phyloP scores from a whole-genome alignment of 2,113 vertebrate genomes.

The Notarius lentiginosus region DNA sequence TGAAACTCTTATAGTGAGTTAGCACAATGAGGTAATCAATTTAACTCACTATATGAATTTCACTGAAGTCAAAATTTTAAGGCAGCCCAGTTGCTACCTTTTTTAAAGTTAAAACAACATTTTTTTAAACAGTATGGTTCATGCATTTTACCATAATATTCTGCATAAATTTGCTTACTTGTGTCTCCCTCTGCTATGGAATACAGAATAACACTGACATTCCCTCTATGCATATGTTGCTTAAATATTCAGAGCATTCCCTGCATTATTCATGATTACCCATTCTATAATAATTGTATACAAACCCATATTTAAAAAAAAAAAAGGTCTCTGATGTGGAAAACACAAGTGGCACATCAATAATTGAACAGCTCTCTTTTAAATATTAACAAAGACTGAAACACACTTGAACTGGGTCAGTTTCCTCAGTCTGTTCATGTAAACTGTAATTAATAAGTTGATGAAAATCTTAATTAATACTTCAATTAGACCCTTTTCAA shows the following conservation, averaged over 20 bases:
- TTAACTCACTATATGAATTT: no score
- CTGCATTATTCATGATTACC: constrained; percentile 26
- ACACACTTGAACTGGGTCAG: constrained; percentile 46
- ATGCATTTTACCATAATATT: background rate
- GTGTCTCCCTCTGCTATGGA: background rate
- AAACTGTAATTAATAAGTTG: background rate
- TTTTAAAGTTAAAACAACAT: no score
- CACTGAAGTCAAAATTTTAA: no score
- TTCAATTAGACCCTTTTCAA: background rate
- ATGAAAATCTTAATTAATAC: background rate
- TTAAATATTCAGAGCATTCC: constrained; percentile 12
- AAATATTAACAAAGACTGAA: constrained; percentile 64
- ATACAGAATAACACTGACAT: background rate
- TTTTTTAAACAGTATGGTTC: no score
- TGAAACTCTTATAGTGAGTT: no score
- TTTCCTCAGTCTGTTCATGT: constrained; percentile 28
- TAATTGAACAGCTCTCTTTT: constrained; percentile 54
- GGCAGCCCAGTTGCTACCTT: no score
- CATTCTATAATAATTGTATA: constrained; percentile 55
- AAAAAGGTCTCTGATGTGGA: constrained; percentile 47
- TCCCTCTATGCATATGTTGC: background rate
- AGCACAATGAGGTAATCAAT: no score
- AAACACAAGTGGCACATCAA: constrained; percentile 55
- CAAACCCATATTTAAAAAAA: constrained; percentile 51
- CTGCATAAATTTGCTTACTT: background rate